Evolutionary conservation across 2,113 vertebrate genomes (phyloP), one percentile per base, ranked within the genome.

Genomic region (human): DNA sequence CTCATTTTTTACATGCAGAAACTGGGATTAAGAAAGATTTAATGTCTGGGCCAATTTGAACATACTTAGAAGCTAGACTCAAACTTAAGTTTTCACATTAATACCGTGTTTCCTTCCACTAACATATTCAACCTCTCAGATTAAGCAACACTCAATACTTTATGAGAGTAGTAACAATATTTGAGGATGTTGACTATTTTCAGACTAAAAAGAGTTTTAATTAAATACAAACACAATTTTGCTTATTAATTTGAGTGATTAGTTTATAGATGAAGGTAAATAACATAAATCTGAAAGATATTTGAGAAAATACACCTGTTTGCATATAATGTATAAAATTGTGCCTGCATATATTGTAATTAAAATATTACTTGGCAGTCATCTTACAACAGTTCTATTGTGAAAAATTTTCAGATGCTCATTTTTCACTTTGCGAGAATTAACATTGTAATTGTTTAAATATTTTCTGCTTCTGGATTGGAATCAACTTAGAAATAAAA

Each of bases 371-470:
- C 1, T 48, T 64, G n/a, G 17, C 43, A 88, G 27, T 25, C 30
- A 32, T 75, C 4, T 2, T 13, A 43, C 12, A 61, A 20, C 27
- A 68, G 52, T 70, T 76, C 25, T 73, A 27, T 12, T 64, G 7
- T 48, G 30, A 90, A 79, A 64, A 66, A 25, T 50, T 84, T 90
- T 43, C 30, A 32, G n/a, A 14, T 64, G 3, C 40, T 83, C 43
- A 5, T 64, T 90, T 93, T 89, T 97, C 35, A 73, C 11, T 72
- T 48, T 75, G 13, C 70, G 14, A 73, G 59, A 96, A 61, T 50
- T 61, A 83, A 27, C 40, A 70, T 61, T 27, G 11, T 72, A 66
- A 70, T 94, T 86, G 79, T 90, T 92, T 80, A 87, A 96, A 94
- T 70, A n/a, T 75, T 94, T 90, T 17, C 30, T 84, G 32, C 75